Base-by-base conservation (phyloP, 2,888 invertebrate species). In the Glaucopsyche alexis region DNA sequence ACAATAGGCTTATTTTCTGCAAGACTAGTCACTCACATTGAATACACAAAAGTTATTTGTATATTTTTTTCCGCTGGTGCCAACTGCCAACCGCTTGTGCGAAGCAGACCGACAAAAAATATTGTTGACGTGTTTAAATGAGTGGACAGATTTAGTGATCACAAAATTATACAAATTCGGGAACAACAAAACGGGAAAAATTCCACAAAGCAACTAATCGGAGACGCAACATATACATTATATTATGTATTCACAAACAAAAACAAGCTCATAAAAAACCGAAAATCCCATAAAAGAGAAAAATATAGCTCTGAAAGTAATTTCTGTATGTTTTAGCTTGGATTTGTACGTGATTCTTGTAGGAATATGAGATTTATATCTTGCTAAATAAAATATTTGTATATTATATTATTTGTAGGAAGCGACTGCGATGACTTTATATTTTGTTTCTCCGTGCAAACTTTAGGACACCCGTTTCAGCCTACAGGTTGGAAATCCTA, bases 1-100 rank as follows among this genome's bases (percentile, higher is more conserved):
- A 55, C 55, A 60, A 60, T 60, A 60, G 55, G 60, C 60, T 60
- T 29, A 60, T 60, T 60, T 60, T 60, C 60, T 60, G 55, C 55
- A 60, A 60, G 60, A 60, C 60, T 60, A 60, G 55, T 29, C 55
- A 60, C 29, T 29, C 55, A 60, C 29, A 60, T 29, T 13, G 60
- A 60, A 29, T 5, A 60, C 29, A 38, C 60, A 29, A 60, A 29
- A 60, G 13, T 60, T 38, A 29, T 60, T 60, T 60, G 55, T 19
- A n/a, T 38, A 9, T 55, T 11, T 60, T 60, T 11, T 29, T 19
- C 29, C 14, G 13, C 7, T 13, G 38, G 60, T 60, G 60, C 60
- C 60, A 9, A 5, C 45, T 9, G 45, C 45, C 29, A 55, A 55
- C 19, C 13, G 60, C 38, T 60, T 9, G 11, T 60, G 29, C 60